Conservation (phyloP, 2,888 invertebrate species). For the Euplagia quadripunctaria region DNA sequence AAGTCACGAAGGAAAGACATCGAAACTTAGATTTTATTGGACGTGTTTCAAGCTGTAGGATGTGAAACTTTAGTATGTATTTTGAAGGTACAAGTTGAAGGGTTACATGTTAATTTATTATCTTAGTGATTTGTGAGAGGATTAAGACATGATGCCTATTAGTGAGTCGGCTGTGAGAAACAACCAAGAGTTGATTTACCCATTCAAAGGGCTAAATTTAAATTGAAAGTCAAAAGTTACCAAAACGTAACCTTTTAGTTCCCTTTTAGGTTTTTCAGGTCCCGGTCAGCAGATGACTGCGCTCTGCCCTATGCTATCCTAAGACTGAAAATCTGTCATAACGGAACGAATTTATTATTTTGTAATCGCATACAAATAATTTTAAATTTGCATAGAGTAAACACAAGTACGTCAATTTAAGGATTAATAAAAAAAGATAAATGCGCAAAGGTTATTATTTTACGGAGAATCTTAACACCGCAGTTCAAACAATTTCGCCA, state of each 20-base stretch:
- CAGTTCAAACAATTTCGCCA: too few relatives aligned
- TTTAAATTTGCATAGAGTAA: too few relatives aligned
- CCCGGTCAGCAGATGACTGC: too few relatives aligned
- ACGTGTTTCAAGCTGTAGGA: conserved; percentile 15
- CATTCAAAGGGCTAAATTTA: not conserved
- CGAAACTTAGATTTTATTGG: conserved; percentile 23
- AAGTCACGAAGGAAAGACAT: conserved; percentile 17
- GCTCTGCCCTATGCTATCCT: too few relatives aligned
- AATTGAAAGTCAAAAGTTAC: not conserved
- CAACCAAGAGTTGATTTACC: not conserved
- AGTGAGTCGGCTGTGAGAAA: conserved; percentile 6
- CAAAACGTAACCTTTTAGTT: not conserved
- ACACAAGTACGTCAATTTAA: too few relatives aligned
- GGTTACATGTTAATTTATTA: conserved; percentile 18
- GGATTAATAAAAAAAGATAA: too few relatives aligned
- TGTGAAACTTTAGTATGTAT: conserved; percentile 16
- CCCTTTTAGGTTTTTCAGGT: too few relatives aligned
- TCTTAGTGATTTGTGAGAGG: conserved; percentile 8
- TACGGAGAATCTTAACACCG: too few relatives aligned
- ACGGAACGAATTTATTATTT: too few relatives aligned
- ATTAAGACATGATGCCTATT: conserved; percentile 16
- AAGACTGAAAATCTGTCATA: too few relatives aligned
- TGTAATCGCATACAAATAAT: too few relatives aligned
- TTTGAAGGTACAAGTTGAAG: conserved; percentile 23
- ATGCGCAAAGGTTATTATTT: too few relatives aligned